Evolutionary conservation across 2,888 invertebrate genomes (phyloP).

Genomic region (Arenicola marina): DNA sequence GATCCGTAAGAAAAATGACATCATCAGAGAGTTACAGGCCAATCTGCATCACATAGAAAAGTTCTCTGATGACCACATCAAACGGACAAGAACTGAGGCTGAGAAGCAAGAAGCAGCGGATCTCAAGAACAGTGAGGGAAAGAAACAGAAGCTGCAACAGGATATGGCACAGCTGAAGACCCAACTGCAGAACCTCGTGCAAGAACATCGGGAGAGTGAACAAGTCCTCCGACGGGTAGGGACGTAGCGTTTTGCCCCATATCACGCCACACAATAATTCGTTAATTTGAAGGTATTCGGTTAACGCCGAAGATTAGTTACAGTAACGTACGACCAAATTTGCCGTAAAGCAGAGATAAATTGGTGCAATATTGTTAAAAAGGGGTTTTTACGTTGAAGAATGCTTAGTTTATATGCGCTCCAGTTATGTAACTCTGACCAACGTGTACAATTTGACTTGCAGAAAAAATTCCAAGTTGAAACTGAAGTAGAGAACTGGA

Average conservation of each 20-base stretch:
- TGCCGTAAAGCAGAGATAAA: too few species aligned
- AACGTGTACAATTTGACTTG: slow-evolving; percentile 1
- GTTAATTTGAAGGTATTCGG: too few species aligned
- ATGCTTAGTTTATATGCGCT: too few species aligned
- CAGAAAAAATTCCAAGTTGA: slow-evolving; percentile 61
- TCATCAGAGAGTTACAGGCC: slow-evolving; percentile 54
- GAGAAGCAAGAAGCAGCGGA: slow-evolving; percentile 59
- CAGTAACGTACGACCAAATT: too few species aligned
- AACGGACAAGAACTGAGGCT: slow-evolving; percentile 56
- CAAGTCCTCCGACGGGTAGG: slow-evolving; percentile 54
- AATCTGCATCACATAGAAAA: slow-evolving; percentile 59
- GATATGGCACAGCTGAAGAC: slow-evolving; percentile 52
- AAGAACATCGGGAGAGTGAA: slow-evolving; percentile 57
- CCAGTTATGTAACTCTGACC: too few species aligned
- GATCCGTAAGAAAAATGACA: slow-evolving; percentile 58
- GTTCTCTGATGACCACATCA: slow-evolving; percentile 57
- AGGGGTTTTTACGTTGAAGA: too few species aligned
- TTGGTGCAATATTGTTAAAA: too few species aligned
- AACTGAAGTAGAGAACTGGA: slow-evolving; percentile 61
- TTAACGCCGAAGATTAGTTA: too few species aligned
- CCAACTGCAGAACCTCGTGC: slow-evolving; percentile 49
- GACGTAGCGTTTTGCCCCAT: not conserved
- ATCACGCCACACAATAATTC: too few species aligned
- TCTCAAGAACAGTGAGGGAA: slow-evolving; percentile 58
- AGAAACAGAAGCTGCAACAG: slow-evolving; percentile 49